Evolutionary conservation across 2,113 vertebrate genomes (phyloP), one percentile per base, ranked within the genome.

Genomic region (Vulpes vulpes): DNA sequence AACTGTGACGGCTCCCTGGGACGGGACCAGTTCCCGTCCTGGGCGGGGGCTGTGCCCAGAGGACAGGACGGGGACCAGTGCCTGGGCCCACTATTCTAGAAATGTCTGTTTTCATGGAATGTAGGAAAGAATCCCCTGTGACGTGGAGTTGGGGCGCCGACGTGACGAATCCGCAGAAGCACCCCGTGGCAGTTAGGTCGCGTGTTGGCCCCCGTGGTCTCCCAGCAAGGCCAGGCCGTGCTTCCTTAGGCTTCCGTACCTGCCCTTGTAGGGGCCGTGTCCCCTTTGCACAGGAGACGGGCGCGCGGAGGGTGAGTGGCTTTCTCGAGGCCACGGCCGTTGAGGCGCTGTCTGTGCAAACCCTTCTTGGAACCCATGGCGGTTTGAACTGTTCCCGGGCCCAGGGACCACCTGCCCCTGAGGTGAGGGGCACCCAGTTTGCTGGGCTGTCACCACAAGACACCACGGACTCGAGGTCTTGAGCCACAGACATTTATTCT

Each of bases 141-240:
- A 0, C 35, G 32, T 14, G 3, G 38, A 16, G 32, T 2, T 19
- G 32, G 7, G 20, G 20, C 19, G 5, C 74, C 23, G 11, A 8
- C n/a, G 23, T 2, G 2, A 25, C 3, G 20, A 64, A 4, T 25
- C 1, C 5, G 30, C 27, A 5, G 17, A 60, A 30, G 5, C 25
- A 5, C 11, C 4, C 5, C 2, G 25, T 49, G 84, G 35, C 67
- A 10, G 51, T 59, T 35, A n/a, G 59, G 5, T 11, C 4, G 7
- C 9, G 2, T 49, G 6, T 67, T 19, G 16, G 15, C 60, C n/a
- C 0, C 5, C 1, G 2, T 1, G 8, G 2, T 6, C 74, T 2
- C 32, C 20, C 25, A 2, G 32, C 20, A 2, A 23, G 30, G 1
- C n/a, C 22, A 15, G 2, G 16, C 15, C 3, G 3, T 2, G 0